Evolutionary conservation across 1,140 invertebrate genomes (phyloP), one percentile per base, ranked within the genome.

Genomic region (Psix sp.): DNA sequence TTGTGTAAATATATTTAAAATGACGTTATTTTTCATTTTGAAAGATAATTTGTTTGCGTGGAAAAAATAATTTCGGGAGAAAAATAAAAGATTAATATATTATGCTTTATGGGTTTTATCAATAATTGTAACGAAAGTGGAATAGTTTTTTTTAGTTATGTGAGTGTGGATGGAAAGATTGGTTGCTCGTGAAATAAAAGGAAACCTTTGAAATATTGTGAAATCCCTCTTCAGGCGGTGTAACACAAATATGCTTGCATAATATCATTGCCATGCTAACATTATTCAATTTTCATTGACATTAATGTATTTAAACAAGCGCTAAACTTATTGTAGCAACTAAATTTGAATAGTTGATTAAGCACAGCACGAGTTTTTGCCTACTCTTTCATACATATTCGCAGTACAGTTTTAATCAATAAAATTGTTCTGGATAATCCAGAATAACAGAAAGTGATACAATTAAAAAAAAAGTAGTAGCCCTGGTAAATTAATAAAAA

Each of bases 301-400:
- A 62, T 70, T 62, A 70, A 70, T 70, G 40, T 49, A 70, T 70
- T 70, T 70, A 54, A 62, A 68, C 48, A 70, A 48, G 42, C 56
- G 49, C 40, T 70, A 70, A 70, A 48, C 36, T 54, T 54, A 62
- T 70, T 70, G 39, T 40, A 62, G 48, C 42, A 54, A 70, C 56
- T 48, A 49, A 39, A 70, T 70, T 70, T 62, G 42, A 60, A 60
- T 70, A 56, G 46, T 70, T 70, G 56, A 70, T 62, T 60, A 70
- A 70, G 56, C 54, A 49, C 48, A 42, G 38, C 39, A 40, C 46
- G 26, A 11, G 20, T 60, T 21, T 52, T 70, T 56, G 48, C 48
- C 49, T n/a, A 14, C 1, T 70, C 62, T 70, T 70, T 68, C 4
- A 57, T 35, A 17, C 57, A 14, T 60, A 52, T 39, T 18, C 7